Percentiles rank a stretch among this genome's conserved stretches.
Conservation (phyloP, 1,140 invertebrate species). For the Euschistus heros region DNA sequence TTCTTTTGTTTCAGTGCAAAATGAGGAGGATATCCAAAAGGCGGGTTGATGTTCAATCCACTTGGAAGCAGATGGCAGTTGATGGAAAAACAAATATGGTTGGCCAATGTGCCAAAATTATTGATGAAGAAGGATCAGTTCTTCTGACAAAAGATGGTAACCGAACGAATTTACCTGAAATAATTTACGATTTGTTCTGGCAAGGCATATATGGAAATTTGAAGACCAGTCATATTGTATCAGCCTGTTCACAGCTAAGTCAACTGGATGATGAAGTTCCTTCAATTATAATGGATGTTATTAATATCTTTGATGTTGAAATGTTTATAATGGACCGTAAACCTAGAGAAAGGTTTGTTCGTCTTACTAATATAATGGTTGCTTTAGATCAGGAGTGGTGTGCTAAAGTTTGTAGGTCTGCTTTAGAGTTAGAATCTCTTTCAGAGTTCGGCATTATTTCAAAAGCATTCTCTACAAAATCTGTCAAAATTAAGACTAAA, state of each 20-base stretch:
- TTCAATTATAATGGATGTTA: constrained; percentile 64
- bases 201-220: constrained; percentile 34
- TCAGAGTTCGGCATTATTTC: constrained; percentile 88
- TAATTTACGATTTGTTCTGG: constrained; percentile 33
- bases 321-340: constrained; percentile 44
- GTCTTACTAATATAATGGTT: constrained; percentile 12
- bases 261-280: constrained; percentile 53
- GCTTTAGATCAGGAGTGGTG: constrained; percentile 50
- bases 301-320: constrained; percentile 69
- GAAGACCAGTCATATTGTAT: constrained; percentile 31
- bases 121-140: constrained; percentile 3
- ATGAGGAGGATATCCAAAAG: constrained; percentile 11
- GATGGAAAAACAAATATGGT: constrained; percentile 4
- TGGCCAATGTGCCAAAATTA: neutral
- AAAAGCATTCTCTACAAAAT: constrained; percentile 87
- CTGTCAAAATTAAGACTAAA: constrained; percentile 96
- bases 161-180: neutral
- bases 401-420: constrained; percentile 78
- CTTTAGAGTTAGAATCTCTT: constrained; percentile 85
- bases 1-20: neutral
- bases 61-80: constrained; percentile 3
- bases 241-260: constrained; percentile 29
- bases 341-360: constrained; percentile 46
- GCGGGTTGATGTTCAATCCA: neutral
- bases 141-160: neutral